phyloP scores from a whole-genome alignment of 2,888 invertebrate genomes.

The Molanna angustata region DNA sequence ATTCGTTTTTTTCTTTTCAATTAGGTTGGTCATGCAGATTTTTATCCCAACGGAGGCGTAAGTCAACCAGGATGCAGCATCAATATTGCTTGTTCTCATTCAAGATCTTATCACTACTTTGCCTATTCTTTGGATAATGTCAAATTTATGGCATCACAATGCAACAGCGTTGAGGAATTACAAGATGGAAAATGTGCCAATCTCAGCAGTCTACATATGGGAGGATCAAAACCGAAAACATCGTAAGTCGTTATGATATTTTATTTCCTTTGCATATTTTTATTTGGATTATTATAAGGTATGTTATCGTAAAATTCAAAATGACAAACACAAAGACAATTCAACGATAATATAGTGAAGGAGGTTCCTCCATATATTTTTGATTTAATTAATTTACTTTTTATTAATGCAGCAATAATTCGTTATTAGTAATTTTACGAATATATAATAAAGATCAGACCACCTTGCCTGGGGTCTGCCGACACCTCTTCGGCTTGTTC shows the following conservation, averaged over 20 bases:
- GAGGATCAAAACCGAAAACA: conserved; percentile 14
- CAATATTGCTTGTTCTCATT: conserved; percentile 21
- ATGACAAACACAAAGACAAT: too few relatives aligned
- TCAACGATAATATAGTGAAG: too few relatives aligned
- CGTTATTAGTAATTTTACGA: too few relatives aligned
- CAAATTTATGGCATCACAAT: conserved; percentile 19
- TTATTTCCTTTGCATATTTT: background rate
- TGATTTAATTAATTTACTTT: too few relatives aligned
- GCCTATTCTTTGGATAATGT: conserved; percentile 21
- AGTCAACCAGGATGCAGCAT: conserved; percentile 43
- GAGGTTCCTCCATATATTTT: too few relatives aligned
- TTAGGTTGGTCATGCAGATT: conserved; percentile 49
- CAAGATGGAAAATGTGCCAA: conserved; percentile 15
- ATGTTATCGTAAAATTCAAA: too few relatives aligned
- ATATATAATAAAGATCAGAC: too few relatives aligned
- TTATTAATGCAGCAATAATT: too few relatives aligned
- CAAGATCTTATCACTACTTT: conserved; percentile 18
- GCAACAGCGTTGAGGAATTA: conserved; percentile 12
- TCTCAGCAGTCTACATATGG: conserved; percentile 19
- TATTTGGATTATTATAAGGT: background rate
- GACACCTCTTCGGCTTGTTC: too few relatives aligned
- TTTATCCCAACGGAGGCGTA: conserved; percentile 43
- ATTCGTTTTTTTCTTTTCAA: conserved; percentile 41
- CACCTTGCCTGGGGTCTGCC: too few relatives aligned
- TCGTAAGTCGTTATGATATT: conserved; percentile 13